phyloP scores from a whole-genome alignment of 2,888 invertebrate species.

The Sphaerophoria rueppellii region DNA sequence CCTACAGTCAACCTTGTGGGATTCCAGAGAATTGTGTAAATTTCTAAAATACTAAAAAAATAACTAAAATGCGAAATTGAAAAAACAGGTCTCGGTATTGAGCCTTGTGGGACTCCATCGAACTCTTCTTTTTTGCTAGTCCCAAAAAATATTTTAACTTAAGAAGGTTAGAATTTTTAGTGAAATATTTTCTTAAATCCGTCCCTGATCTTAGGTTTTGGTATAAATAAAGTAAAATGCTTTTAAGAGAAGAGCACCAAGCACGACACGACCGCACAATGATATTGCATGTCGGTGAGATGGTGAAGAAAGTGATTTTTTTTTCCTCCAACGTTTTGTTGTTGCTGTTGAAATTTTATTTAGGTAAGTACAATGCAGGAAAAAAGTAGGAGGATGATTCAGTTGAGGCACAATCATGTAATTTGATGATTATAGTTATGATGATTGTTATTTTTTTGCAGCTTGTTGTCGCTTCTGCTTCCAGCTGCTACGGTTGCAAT shows the following conservation, averaged over 20 bases:
- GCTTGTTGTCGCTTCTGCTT: conserved; percentile 7
- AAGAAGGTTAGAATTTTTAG: too few species aligned
- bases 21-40: too few species aligned
- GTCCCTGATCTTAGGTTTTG: background rate
- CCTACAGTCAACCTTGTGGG: too few species aligned
- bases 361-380: background rate
- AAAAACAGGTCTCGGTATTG: too few species aligned
- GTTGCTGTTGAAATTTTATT: conserved; percentile 2
- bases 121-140: too few species aligned
- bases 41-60: too few species aligned
- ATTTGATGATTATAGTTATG: conserved; percentile 68
- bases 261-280: conserved; percentile 32
- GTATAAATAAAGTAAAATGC: conserved; percentile 17
- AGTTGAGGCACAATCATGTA: conserved; percentile 56
- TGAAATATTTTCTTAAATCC: background rate
- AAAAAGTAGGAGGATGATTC: conserved; percentile 26
- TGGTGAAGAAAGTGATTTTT: conserved; percentile 11
- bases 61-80: too few species aligned
- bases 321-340: background rate
- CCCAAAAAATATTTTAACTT: too few species aligned
- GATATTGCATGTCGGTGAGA: conserved; percentile 30
- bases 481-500: conserved; percentile 17
- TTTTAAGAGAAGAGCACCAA: conserved; percentile 51
- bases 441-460: conserved; percentile 32
- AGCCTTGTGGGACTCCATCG: too few species aligned